Conservation (phyloP, 2,888 invertebrate species). For the Cyaniris semiargus region DNA sequence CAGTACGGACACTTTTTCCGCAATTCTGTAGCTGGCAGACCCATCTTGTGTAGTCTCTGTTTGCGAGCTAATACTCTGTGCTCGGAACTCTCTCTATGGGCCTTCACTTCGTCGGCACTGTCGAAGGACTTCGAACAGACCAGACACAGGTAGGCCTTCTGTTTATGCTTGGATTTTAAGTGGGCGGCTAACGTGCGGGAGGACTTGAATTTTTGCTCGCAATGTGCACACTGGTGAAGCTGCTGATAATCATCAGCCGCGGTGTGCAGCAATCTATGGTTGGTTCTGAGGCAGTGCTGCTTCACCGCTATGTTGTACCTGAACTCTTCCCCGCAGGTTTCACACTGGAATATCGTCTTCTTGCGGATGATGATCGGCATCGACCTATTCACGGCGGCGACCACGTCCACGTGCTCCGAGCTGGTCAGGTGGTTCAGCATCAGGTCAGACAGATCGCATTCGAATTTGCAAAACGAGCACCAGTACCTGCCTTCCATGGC, state of each 20-base stretch:
- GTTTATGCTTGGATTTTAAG: slow-evolving; percentile 81
- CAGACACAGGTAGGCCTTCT: slow-evolving; percentile 83
- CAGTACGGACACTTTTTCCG: slow-evolving; percentile 83
- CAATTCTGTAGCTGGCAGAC: slow-evolving; percentile 59
- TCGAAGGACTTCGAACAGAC: slow-evolving; percentile 84
- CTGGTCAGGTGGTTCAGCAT: slow-evolving; percentile 86
- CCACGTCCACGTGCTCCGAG: slow-evolving; percentile 85
- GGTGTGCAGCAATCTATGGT: slow-evolving; percentile 73
- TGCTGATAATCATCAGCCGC: slow-evolving; percentile 85
- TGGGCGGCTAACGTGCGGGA: slow-evolving; percentile 85
- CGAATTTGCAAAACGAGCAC: slow-evolving; percentile 88
- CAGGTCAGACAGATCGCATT: slow-evolving; percentile 81
- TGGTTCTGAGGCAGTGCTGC: slow-evolving; percentile 77
- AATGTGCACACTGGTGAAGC: slow-evolving; percentile 81
- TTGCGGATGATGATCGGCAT: slow-evolving; percentile 89
- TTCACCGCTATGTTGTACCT: slow-evolving; percentile 88
- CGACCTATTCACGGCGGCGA: slow-evolving; percentile 88
- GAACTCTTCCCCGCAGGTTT: slow-evolving; percentile 84
- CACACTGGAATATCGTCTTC: slow-evolving; percentile 82
- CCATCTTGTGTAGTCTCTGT: slow-evolving; percentile 62
- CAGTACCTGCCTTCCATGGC: slow-evolving; percentile 82
- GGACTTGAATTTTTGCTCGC: slow-evolving; percentile 81
- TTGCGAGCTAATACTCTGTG: slow-evolving; percentile 82
- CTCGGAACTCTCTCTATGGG: slow-evolving; percentile 83
- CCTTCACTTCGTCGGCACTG: slow-evolving; percentile 81